Conservation (phyloP, 2,888 invertebrate species). For the Apotomis betuletana region DNA sequence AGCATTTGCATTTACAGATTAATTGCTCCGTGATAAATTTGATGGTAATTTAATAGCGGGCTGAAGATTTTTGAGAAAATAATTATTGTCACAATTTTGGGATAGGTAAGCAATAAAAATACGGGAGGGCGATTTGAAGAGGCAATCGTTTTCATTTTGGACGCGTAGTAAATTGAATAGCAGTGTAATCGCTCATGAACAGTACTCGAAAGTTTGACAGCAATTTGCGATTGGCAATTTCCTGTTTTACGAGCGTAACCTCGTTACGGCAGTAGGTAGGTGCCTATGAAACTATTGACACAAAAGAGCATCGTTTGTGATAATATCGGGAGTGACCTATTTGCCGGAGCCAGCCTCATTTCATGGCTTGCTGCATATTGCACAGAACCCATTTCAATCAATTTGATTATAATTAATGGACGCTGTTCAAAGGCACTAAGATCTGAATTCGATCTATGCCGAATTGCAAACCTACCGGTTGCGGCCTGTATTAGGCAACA, state of each 20-base stretch:
- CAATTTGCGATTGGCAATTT: constrained; percentile 10
- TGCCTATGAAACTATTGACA: constrained; percentile 3
- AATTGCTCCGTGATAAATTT: constrained; percentile 63
- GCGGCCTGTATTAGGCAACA: not conserved
- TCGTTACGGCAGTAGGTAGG: not conserved
- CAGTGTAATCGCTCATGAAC: constrained; percentile 2
- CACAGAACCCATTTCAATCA: not conserved
- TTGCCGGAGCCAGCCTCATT: constrained; percentile 27
- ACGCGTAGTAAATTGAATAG: not conserved
- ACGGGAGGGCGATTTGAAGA: not conserved
- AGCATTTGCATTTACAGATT: constrained; percentile 71
- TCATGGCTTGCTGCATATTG: constrained; percentile 15
- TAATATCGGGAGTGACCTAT: constrained; percentile 33
- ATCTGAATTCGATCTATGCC: not conserved
- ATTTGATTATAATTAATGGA: not conserved
- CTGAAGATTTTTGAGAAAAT: constrained; percentile 45
- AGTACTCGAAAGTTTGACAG: not conserved
- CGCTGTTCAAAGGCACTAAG: not conserved
- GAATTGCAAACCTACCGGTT: not conserved
- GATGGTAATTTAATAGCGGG: constrained; percentile 56
- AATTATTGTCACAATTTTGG: constrained; percentile 2
- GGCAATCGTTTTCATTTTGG: constrained; percentile 1
- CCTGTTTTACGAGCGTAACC: not conserved
- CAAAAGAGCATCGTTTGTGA: constrained; percentile 28
- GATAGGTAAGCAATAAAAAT: constrained; percentile 1